These are phyloP conservation scores for Eubucco bourcierii DNA, from an alignment of 2,113 vertebrate genomes.

Conservation along the genomic window DNA sequence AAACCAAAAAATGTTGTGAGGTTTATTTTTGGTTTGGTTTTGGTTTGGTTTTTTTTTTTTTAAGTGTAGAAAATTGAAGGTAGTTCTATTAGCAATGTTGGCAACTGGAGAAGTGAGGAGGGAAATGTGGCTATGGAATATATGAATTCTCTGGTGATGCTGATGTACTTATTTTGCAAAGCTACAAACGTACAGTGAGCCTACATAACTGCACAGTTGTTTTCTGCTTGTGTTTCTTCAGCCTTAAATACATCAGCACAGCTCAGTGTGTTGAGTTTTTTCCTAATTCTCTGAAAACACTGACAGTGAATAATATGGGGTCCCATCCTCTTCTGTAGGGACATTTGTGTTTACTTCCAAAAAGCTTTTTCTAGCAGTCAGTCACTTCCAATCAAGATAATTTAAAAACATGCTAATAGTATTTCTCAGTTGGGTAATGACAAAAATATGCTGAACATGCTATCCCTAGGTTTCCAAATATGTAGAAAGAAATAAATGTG, in stretches of 20 bases:
- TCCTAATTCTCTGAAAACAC: neutral
- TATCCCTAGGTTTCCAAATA: neutral
- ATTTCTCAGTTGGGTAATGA: neutral
- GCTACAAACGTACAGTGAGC: neutral
- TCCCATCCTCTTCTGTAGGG: neutral
- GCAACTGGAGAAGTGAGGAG: neutral
- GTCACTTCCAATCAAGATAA: neutral
- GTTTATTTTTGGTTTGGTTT: too few relatives aligned
- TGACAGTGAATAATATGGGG: accelerated
- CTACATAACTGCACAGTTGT: neutral
- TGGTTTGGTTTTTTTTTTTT: neutral
- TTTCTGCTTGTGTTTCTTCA: neutral
- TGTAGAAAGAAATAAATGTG: neutral
- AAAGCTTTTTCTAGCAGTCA: neutral
- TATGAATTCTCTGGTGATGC: neutral
- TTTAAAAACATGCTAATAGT: neutral
- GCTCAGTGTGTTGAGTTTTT: accelerated
- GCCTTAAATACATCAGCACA: neutral
- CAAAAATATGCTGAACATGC: neutral
- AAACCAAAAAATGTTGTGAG: neutral
- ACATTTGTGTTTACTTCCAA: neutral
- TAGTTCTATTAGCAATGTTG: neutral
- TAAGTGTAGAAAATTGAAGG: neutral
- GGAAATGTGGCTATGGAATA: neutral
- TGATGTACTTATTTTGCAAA: neutral